Percentiles rank a stretch among this genome's conserved stretches.
Evolutionary conservation across 1,140 invertebrate genomes (phyloP).

Genomic region (Penaeus indicus): DNA sequence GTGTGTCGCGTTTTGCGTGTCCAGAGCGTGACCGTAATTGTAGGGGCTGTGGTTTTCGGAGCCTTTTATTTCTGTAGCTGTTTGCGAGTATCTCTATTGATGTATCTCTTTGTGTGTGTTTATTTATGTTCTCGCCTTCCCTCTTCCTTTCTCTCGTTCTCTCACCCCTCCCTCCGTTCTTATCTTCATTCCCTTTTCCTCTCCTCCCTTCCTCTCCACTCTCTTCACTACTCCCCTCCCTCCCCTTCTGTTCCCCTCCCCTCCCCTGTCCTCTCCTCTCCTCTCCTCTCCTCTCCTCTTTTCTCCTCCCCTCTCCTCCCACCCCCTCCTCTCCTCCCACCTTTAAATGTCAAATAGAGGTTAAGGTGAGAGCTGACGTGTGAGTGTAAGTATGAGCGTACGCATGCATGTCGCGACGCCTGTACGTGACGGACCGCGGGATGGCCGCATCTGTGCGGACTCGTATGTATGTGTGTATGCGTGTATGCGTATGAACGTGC

Average conservation of each 20-base stretch:
- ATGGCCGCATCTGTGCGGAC: not conserved
- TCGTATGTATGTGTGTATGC: not conserved
- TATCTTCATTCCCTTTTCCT: too few relatives aligned
- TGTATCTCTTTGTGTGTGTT: too few relatives aligned
- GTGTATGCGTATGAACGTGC: not conserved
- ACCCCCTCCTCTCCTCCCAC: not conserved
- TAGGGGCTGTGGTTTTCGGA: too few relatives aligned
- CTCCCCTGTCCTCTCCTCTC: too few relatives aligned
- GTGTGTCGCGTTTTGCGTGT: too few relatives aligned
- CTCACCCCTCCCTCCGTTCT: too few relatives aligned
- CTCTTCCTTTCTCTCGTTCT: not conserved
- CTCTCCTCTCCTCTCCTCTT: not conserved
- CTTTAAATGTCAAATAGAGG: not conserved
- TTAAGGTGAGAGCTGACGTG: conserved; percentile 3
- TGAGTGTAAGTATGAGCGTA: too few relatives aligned
- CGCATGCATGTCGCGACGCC: too few relatives aligned
- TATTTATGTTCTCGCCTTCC: not conserved
- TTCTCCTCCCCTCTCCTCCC: not conserved
- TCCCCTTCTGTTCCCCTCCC: not conserved
- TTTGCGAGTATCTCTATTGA: too few relatives aligned
- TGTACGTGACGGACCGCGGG: not conserved
- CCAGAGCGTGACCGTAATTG: too few relatives aligned
- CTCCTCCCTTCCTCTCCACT: too few relatives aligned
- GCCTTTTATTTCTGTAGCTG: too few relatives aligned
- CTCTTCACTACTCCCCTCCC: not conserved